Evolutionary conservation across 2,888 invertebrate species (phyloP), one percentile per base, ranked within the genome.

Genomic region (Eumerus sabulonum): DNA sequence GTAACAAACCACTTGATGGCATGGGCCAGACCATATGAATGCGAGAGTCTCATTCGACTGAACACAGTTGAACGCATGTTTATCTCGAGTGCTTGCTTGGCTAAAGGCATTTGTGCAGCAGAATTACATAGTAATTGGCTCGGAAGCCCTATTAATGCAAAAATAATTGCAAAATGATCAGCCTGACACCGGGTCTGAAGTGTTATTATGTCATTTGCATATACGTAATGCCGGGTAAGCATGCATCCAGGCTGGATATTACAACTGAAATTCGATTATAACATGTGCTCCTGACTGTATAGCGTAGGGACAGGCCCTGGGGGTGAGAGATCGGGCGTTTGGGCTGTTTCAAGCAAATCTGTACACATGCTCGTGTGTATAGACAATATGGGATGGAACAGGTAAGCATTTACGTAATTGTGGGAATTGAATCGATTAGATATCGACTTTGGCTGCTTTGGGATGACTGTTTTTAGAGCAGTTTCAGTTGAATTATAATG

Each of bases 181-280:
- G 53, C 57, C 59, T 60, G 59, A 60, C 62, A 79, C 50, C 72
- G 59, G 45, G 51, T 40, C 57, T 70, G 35, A 66, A 59, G 64
- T 76, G 63, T 67, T 64, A 73, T 73, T 68, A 63, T 63, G 48
- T 38, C 59, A 79, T 73, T 79, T 73, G 68, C 77, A 79, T 79
- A 57, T 40, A 14, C 36, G 40, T 53, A 38, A 14, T 16, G 16
- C 7, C 53, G 53, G 13, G 14, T 14, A n/a, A 40, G 11, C 44
- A 12, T 45, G n/a, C 9, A 18, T 42, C 12, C 40, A 47, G 36
- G 17, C 11, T 36, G 27, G 27, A 27, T 27, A 45, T 64, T 54
- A 40, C 42, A 59, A 19, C 40, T 16, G 13, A 42, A 17, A 50
- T 44, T 42, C 57, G 57, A 67, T 50, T 48, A 35, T 47, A 50